Evolutionary conservation across 2,797 vertebrate genomes (phyloP).

Genomic region (Crypturellus tataupa): DNA sequence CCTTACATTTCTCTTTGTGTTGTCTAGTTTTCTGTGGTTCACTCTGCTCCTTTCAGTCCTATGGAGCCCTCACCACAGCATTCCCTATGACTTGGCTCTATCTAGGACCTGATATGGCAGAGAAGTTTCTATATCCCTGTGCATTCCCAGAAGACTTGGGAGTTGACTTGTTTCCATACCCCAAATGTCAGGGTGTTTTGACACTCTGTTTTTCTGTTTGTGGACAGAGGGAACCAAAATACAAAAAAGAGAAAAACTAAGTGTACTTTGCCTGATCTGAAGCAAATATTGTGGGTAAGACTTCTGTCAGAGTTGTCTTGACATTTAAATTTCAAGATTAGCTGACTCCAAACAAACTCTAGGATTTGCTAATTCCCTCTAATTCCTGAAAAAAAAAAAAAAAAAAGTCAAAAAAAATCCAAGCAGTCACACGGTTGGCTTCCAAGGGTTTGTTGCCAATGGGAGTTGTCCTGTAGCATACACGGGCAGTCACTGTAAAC

Average conservation of each 20-base stretch:
- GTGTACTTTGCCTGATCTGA: background rate
- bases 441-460: background rate
- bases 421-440: background rate
- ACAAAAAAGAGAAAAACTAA: background rate
- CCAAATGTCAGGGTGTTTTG: background rate
- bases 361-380: background rate
- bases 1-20: background rate
- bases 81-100: background rate
- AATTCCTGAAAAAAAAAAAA: background rate
- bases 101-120: background rate
- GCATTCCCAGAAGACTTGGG: background rate
- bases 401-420: background rate
- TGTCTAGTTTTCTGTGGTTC: background rate
- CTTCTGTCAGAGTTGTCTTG: background rate
- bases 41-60: background rate
- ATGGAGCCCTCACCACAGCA: background rate
- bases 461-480: background rate
- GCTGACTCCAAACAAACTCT: background rate
- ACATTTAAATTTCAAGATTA: background rate
- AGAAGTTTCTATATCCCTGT: background rate
- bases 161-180: background rate
- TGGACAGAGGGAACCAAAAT: background rate
- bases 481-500: rapidly evolving
- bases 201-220: background rate
- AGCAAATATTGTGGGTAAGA: background rate